Evolutionary conservation across 2,113 vertebrate genomes (phyloP), one percentile per base, ranked within the genome.

Genomic region (Miniopterus natalensis): DNA sequence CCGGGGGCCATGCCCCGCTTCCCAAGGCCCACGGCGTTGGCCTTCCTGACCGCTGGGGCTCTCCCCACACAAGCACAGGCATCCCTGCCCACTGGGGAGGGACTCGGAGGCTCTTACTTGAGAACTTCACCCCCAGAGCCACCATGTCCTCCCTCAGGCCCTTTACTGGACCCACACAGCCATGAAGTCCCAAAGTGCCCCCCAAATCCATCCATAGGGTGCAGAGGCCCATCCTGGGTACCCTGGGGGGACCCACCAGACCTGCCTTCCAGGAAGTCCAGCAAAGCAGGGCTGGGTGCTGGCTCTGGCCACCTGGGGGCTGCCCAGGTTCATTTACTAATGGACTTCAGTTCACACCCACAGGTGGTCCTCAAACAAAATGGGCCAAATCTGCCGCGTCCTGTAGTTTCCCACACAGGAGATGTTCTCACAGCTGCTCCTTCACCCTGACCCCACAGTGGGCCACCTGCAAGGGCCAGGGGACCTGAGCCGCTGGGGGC

Each of bases 1-100:
- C 61, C 27, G 1, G 1, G 63, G 47, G 63, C 63, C n/a, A 20
- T 0, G 21, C 4, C 21, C 21, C 40, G n/a, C 63, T 15, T 10
- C 78, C 78, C 23, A 6, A 40, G 8, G 53, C 63, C 81, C 14
- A 9, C 40, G 31, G n/a, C 1, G 23, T 27, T 23, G 61, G 47
- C n/a, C 61, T 23, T 47, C 17, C 40, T 21, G 47, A 31, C n/a
- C 0, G 1, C 45, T 3, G 29, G 53, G 57, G 36, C 77, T 47
- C 36, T 40, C n/a, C 40, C 0, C 8, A 3, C 11, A 18, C 25
- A 23, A 17, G 40, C 63, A n/a, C 6, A 3, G 66, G 66, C 7
- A 2, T 1, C 55, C 79, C 18, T 0, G 5, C 3, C 2, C n/a
- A 1, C 7, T 1, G 36, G 1, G 31, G 47, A 45, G 1, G 31